Percentiles rank a stretch among this genome's conserved stretches.
These are phyloP conservation scores for Caenorhabditis remanei DNA, from an alignment of 1,140 invertebrate species.

Conservation along the genomic window DNA sequence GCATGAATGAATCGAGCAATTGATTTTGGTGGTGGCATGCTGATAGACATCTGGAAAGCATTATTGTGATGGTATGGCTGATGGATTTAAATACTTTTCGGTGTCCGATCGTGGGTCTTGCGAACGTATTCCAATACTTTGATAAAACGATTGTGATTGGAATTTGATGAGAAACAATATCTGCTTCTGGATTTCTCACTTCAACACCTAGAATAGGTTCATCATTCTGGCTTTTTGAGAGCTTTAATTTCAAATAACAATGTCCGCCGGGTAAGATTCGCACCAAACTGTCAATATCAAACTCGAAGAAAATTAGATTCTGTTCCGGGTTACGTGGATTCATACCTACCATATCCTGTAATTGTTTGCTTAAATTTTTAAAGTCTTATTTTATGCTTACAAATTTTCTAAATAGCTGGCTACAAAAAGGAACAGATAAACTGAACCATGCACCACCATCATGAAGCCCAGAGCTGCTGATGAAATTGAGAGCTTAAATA, in stretches of 20 bases:
- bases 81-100: neutral
- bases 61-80: too few relatives aligned
- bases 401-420: conserved; percentile 31
- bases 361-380: neutral
- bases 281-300: conserved; percentile 45
- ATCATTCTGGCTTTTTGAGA: conserved; percentile 25
- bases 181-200: conserved; percentile 43
- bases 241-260: conserved; percentile 25
- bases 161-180: conserved; percentile 43
- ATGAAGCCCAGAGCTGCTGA: conserved; percentile 26
- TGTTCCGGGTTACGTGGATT: conserved; percentile 12
- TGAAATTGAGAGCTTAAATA: conserved; percentile 19
- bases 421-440: conserved; percentile 3
- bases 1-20: conserved; percentile 15
- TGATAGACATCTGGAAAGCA: neutral
- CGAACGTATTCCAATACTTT: conserved; percentile 24
- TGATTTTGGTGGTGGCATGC: conserved; percentile 13
- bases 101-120: conserved; percentile 11
- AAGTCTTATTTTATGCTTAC: neutral
- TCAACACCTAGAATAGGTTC: conserved; percentile 18
- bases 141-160: conserved; percentile 18
- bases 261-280: conserved; percentile 24
- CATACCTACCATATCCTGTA: conserved; percentile 40
- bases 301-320: conserved; percentile 16
- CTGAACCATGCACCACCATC: conserved; percentile 37